Evolutionary conservation across 2,113 vertebrate species (phyloP), one percentile per base, ranked within the genome.

Genomic region (Laterallus jamaicensis): DNA sequence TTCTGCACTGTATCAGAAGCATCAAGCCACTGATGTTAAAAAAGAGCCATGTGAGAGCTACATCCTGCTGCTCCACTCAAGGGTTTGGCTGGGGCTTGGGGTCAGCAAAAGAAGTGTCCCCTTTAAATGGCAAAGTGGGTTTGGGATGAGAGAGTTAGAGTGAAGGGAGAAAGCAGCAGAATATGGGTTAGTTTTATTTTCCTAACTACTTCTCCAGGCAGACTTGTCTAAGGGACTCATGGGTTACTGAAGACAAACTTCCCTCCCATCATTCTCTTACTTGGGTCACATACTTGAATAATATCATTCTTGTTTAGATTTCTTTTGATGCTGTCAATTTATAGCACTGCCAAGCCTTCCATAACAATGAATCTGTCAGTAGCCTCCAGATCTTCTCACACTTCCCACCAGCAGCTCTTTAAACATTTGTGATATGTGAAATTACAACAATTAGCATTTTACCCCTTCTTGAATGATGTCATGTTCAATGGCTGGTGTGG

Each of bases 381-480:
- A 83, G 60, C 76, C 64, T 84, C 60, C 82, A 92, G 82, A 83
- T 54, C 88, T 90, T 82, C 88, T 94, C 79, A 68, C 82, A 56
- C 60, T 92, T 96, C 68, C 73, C 88, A 71, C 62, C 31, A 73
- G 83, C 89, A 92, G 67, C 28, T 82, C 81, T 86, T 95, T 40
- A 90, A 95, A 88, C 3, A 60, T 83, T 77, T 88, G 52, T 2
- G 18, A 86, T 86, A 90, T 9, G 31, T 50, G 76, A 78, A 81
- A 88, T 58, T 29, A 64, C 5, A 2, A 54, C 74, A 92, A 96
- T 90, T 66, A 86, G 29, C 2, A 0, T 86, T 94, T 82, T 93
- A 39, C 31, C 21, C 62, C 17, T 68, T 86, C 74, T 84, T 66
- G 55, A 59, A 28, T 75, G 75, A 88, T 74, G 62, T 86, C 40